Percentiles rank a stretch among this genome's conserved stretches.
Evolutionary conservation across 2,797 vertebrate genomes (phyloP).

Genomic region (Spatula versicolor): DNA sequence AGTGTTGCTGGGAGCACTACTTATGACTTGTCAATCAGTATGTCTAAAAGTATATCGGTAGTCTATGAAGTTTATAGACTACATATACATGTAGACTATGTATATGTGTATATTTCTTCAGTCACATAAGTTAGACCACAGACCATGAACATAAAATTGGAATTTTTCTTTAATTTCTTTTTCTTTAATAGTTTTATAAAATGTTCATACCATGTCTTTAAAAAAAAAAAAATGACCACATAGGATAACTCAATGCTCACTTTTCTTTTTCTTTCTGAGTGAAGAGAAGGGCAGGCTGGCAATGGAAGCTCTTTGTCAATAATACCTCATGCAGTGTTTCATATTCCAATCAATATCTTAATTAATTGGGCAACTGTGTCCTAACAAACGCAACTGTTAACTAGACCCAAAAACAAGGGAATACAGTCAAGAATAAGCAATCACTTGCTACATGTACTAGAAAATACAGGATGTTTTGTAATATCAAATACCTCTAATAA

Average conservation of each 20-base stretch:
- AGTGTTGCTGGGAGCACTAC: slow-evolving; percentile 62
- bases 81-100: background rate
- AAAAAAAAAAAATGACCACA: background rate
- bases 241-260: background rate
- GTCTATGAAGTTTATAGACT: background rate
- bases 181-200: background rate
- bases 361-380: background rate
- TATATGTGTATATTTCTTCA: background rate
- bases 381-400: background rate
- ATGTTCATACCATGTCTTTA: background rate
- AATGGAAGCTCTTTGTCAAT: background rate
- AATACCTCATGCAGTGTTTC: background rate
- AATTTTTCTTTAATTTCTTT: background rate
- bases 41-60: slow-evolving; percentile 17
- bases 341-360: background rate
- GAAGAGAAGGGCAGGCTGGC: background rate
- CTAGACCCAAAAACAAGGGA: background rate
- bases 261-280: background rate
- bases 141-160: background rate
- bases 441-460: rapidly evolving
- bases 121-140: background rate
- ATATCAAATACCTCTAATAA: background rate
- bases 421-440: background rate
- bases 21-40: slow-evolving; percentile 58
- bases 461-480: background rate